Base-by-base conservation (phyloP, 2,888 invertebrate species). In the Troides aeacus region DNA sequence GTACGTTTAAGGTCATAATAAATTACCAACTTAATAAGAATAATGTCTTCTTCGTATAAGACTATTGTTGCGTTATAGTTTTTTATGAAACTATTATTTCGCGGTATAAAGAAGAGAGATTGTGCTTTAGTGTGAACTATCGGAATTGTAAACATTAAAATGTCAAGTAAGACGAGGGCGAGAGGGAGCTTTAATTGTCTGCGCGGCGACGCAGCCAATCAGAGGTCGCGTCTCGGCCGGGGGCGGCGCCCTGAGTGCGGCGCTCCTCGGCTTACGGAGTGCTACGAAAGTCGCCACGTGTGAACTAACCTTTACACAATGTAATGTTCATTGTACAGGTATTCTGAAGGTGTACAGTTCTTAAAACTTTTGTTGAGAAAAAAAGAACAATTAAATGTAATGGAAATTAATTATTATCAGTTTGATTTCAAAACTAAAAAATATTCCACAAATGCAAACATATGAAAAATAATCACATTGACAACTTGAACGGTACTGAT, bases 91-190 rank as follows among this genome's bases (percentile, higher is more conserved):
- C 7, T n/a, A 21, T 23, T 23, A 58, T 23, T 21, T 15, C 4
- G 23, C 23, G n/a, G 53, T 42, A 7, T 21, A 62, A 53, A 53
- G 53, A 53, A 72, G 80, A 81, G 80, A 81, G 79, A 39, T 57
- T 62, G 63, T 69, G 64, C 66, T 70, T 39, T 56, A 56, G 73
- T 62, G 66, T 63, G 65, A 72, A 73, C 74, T 74, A 75, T 81
- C 81, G 80, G 81, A 78, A 82, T 77, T 75, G 85, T 83, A 88
- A 90, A 90, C 89, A 89, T 90, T 89, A 89, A 88, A 88, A 91
- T 88, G 92, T 92, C 92, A 92, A 90, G 89, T 90, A 81, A 81
- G 81, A 79, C 76, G 74, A 75, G 81, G 86, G 77, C 81, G 86
- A 81, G 84, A 81, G 85, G 75, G 86, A 83, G 86, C 84, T 84